Base-by-base conservation (phyloP, 2,113 vertebrate genomes). In the Larimichthys polyactis region DNA sequence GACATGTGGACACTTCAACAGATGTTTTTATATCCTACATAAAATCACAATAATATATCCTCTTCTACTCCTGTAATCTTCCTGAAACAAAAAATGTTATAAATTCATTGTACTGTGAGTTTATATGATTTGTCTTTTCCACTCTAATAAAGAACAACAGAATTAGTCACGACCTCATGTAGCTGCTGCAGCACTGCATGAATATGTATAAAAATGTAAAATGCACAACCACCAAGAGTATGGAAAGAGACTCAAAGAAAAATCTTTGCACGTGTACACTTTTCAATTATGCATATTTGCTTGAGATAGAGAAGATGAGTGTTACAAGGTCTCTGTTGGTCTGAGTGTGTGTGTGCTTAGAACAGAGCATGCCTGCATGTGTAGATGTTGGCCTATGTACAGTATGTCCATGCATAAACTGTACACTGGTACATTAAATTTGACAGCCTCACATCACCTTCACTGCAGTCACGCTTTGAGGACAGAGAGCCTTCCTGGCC, bases 401-500 rank as follows among this genome's bases (percentile, higher is more conserved):
- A 9, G 36, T 46, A n/a, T 83, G 75, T 20, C 19, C 19, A 5
- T 54, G 27, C 57, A 82, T 78, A 27, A 71, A 62, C 74, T 75
- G 10, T 52, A 46, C 24, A 24, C 49, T 36, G 59, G 55, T 58
- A 55, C 62, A 19, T 66, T 6, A 57, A 59, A 48, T 84, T 71
- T 75, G 64, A 70, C 82, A 81, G 60, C 64, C 57, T 80, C 36
- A 52, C 51, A n/a, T 87, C 73, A 81, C 84, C 82, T 83, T 81
- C 52, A 84, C 63, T 82, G 82, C 85, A 81, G 81, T 51, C 74
- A 75, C 16, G 27, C 67, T 64, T 22, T 74, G 54, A 79, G 76
- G 82, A 90, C 83, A 87, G 72, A 87, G 75, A 76, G 65, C 57
- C 75, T 90, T 59, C 77, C 79, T 78, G 84, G 71, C 76, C 85